Conservation (phyloP, 2,797 vertebrate species). For the Fistularia tabacaria region DNA sequence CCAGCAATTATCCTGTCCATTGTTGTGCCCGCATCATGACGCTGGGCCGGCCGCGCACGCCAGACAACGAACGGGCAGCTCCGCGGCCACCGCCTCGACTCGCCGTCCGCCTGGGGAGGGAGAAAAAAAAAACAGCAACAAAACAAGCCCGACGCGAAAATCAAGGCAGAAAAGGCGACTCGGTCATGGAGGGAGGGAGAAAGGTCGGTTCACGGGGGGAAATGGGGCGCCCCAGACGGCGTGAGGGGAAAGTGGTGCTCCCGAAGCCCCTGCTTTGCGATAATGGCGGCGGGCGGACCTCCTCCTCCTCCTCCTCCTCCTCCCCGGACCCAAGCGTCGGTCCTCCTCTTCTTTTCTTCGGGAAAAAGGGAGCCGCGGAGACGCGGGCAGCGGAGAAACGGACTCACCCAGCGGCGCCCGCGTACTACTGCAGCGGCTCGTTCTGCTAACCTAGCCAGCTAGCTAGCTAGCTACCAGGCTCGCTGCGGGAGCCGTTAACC, state of each 20-base stretch:
- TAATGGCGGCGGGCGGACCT: conserved; percentile 76
- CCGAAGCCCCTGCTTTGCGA: conserved; percentile 56
- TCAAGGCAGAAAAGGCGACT: conserved; percentile 36
- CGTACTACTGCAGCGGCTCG: conserved; percentile 75
- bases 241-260: too few relatives aligned
- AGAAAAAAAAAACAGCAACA: conserved; percentile 32
- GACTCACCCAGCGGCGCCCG: conserved; percentile 83
- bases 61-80: conserved; percentile 51
- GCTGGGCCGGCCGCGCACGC: conserved; percentile 64
- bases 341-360: conserved; percentile 77
- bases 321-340: conserved; percentile 59
- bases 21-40: conserved; percentile 75
- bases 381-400: conserved; percentile 67
- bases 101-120: conserved; percentile 17
- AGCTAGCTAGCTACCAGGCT: conserved; percentile 18
- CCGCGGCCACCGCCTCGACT: conserved; percentile 38
- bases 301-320: conserved; percentile 40
- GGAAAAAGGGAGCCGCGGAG: conserved; percentile 75
- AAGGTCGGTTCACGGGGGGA: too few relatives aligned
- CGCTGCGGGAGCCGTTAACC: background rate
- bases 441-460: conserved; percentile 11
- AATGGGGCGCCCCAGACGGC: too few relatives aligned
- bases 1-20: conserved; percentile 77
- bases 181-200: too few relatives aligned
- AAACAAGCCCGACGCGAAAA: background rate